phyloP scores from a whole-genome alignment of 2,797 vertebrate genomes.

The Lemur catta region DNA sequence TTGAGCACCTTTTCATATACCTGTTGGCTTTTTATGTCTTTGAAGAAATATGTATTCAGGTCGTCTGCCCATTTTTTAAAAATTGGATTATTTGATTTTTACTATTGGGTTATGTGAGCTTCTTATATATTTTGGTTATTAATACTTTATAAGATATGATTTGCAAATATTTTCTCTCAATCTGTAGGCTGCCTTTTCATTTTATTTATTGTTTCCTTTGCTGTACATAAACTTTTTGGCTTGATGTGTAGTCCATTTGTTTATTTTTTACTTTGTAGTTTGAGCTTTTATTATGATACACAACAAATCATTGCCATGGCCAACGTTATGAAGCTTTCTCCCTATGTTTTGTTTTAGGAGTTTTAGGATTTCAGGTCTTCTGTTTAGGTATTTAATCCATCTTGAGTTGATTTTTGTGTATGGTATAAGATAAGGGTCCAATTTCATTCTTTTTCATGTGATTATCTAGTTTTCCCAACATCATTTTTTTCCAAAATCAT shows the following conservation, averaged over 20 bases:
- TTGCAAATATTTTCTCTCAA: neutral
- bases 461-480: neutral
- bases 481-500: neutral
- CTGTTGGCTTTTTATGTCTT: neutral
- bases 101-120: neutral
- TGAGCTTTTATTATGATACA: neutral
- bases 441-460: neutral
- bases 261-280: neutral
- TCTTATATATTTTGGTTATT: neutral
- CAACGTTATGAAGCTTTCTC: neutral
- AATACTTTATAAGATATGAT: neutral
- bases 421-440: neutral
- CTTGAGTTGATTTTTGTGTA: neutral
- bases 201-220: neutral
- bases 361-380: neutral
- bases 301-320: neutral
- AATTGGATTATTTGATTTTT: neutral
- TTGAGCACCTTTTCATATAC: neutral
- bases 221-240: neutral
- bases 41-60: neutral
- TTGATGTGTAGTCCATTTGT: neutral
- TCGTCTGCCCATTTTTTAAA: neutral
- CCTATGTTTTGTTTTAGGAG: neutral
- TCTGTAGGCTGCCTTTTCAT: neutral
- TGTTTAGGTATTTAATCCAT: neutral